Percentiles rank a stretch among this genome's conserved stretches.
Evolutionary conservation across 2,888 invertebrate genomes (phyloP).

Genomic region (Meteorus cinctellus): DNA sequence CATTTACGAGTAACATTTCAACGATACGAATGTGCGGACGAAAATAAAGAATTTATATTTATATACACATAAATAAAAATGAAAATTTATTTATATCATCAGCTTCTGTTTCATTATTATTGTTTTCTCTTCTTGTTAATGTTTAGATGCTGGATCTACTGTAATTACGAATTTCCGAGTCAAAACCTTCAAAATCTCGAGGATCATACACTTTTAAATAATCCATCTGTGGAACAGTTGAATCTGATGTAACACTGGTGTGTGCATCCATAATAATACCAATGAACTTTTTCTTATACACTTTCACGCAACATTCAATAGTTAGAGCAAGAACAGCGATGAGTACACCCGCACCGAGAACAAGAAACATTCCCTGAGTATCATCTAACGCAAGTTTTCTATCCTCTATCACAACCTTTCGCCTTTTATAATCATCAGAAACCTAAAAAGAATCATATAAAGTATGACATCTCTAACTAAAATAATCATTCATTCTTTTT

Average conservation of each 20-base stretch:
- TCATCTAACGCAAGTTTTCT: conserved; percentile 85
- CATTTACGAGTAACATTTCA: neutral
- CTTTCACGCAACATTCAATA: conserved; percentile 83
- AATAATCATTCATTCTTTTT: neutral
- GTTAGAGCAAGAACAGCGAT: conserved; percentile 78
- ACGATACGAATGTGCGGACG: neutral
- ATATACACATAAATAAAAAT: neutral
- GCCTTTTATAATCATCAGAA: conserved; percentile 68
- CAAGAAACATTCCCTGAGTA: conserved; percentile 87
- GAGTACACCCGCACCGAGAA: conserved; percentile 82
- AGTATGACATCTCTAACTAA: conserved; percentile 1
- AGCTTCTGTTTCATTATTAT: neutral
- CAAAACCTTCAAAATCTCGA: conserved; percentile 21
- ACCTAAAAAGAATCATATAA: conserved; percentile 71
- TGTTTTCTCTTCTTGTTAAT: neutral
- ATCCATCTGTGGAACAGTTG: conserved; percentile 37
- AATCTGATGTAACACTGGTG: conserved; percentile 24
- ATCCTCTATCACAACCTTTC: conserved; percentile 76
- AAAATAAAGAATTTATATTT: neutral
- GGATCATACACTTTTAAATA: conserved; percentile 20
- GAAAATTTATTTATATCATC: neutral
- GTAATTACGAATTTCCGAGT: conserved; percentile 12
- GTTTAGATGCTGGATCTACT: conserved; percentile 32
- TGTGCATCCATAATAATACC: conserved; percentile 32
- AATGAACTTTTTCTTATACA: conserved; percentile 76